Base-by-base conservation (phyloP, 2,797 vertebrate species). In the Sebastes itinus region DNA sequence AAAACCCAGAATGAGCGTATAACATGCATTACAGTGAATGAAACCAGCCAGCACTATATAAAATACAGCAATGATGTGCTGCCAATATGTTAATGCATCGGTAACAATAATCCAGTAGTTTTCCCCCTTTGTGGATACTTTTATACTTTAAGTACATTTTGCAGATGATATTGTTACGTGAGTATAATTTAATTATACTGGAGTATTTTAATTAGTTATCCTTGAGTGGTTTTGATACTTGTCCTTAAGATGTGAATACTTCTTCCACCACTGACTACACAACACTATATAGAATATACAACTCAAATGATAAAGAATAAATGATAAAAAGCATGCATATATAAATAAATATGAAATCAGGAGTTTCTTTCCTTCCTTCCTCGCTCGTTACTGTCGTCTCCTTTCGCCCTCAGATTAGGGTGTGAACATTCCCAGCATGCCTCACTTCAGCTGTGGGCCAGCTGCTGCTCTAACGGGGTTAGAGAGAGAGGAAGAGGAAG, bases 391-490 rank as follows among this genome's bases (percentile, higher is more conserved):
- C 42, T n/a, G 7, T 30, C n/a, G 13, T 46, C 16, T n/a, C n/a
- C 20, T 55, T 23, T 67, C n/a, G 35, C 65, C 33, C 23, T 55
- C 23, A 66, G 77, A 81, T 3, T 30, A 54, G 72, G 75, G 68
- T 66, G 86, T 67, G 64, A 84, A 83, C 80, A 87, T 92, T 89
- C 88, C 87, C 82, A 81, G 81, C 80, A 77, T 84, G 84, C 88
- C 78, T 84, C 77, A 56, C 76, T 87, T 87, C 83, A 84, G 77
- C 80, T 86, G 70, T 80, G 83, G 63, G 78, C 55, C 78, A 75
- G 81, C 82, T 79, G 82, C 72, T 79, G 56, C 79, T 82, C 18
- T 3, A 1, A 14, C 1, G 2, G 18, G 46, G 25, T 16, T 32
- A 33, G 30, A 14, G 23, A 8, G n/a, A 22, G 22, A 33, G 22